phyloP scores from a whole-genome alignment of 2,113 vertebrate species.

The Clarias batrachus region DNA sequence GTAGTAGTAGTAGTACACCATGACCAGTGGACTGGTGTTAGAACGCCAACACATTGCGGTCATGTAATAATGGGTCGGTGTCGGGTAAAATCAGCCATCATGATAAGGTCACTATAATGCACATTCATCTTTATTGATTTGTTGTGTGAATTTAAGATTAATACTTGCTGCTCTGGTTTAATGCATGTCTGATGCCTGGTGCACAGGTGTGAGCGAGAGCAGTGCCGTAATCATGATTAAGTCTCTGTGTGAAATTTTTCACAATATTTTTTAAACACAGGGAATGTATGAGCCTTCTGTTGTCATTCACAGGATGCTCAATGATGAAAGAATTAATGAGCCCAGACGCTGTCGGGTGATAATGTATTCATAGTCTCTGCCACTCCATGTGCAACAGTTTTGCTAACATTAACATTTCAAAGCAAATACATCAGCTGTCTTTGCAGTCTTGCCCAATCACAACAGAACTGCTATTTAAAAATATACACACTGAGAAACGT shows the following conservation, averaged over 20 bases:
- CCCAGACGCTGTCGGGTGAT: background rate
- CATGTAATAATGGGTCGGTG: background rate
- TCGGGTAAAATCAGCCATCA: background rate
- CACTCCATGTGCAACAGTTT: background rate
- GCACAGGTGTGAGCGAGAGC: background rate
- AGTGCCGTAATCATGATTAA: background rate
- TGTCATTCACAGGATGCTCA: background rate
- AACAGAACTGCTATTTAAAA: background rate
- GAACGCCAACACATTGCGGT: no score
- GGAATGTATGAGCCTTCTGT: background rate
- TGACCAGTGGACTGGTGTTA: background rate
- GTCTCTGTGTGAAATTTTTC: background rate
- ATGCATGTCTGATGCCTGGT: background rate
- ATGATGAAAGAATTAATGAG: constrained; percentile 1
- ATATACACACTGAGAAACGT: background rate
- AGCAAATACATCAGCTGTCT: background rate
- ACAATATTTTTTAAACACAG: constrained; percentile 3
- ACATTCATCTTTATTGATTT: background rate
- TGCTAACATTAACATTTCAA: constrained; percentile 1
- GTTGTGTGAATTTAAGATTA: background rate
- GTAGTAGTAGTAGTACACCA: background rate
- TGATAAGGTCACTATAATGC: background rate
- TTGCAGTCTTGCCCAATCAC: background rate
- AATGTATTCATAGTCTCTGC: background rate
- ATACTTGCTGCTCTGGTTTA: background rate